Percentiles rank a stretch among this genome's conserved stretches.
These are phyloP conservation scores for Xestia xanthographa DNA, from an alignment of 2,888 invertebrate species.

Conservation along the genomic window DNA sequence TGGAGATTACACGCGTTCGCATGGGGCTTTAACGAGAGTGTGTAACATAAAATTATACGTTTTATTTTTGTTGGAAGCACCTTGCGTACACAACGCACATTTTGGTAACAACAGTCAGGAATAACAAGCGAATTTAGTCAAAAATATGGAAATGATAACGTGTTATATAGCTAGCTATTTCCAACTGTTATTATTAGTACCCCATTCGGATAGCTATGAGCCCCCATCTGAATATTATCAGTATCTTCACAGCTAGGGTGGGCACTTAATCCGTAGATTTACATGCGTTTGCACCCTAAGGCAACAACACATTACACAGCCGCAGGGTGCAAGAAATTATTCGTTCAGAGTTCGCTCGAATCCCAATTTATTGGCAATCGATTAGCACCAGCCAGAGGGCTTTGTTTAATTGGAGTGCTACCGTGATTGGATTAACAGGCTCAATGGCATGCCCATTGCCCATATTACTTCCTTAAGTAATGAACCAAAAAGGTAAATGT, in stretches of 20 bases:
- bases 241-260: constrained; percentile 50
- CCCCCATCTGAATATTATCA: constrained; percentile 49
- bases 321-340: constrained; percentile 81
- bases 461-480: constrained; percentile 73
- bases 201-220: constrained; percentile 28
- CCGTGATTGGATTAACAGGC: constrained; percentile 84
- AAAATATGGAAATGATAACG: constrained; percentile 36
- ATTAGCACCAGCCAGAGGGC: constrained; percentile 83
- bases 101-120: constrained; percentile 13
- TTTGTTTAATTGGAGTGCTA: constrained; percentile 86
- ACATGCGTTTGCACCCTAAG: constrained; percentile 64
- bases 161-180: constrained; percentile 12
- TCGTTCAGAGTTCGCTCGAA: constrained; percentile 75
- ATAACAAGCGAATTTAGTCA: constrained; percentile 35
- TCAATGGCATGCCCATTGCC: constrained; percentile 70
- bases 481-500: constrained; percentile 73
- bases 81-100: constrained; percentile 17
- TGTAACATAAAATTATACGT: constrained; percentile 55
- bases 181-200: constrained; percentile 37
- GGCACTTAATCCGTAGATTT: constrained; percentile 57
- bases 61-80: constrained; percentile 56
- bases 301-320: constrained; percentile 64
- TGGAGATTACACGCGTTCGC: constrained; percentile 79
- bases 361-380: constrained; percentile 84
- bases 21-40: constrained; percentile 71